Evolutionary conservation across 1,140 invertebrate species (phyloP), one percentile per base, ranked within the genome.

Genomic region (Drosophila virilis): DNA sequence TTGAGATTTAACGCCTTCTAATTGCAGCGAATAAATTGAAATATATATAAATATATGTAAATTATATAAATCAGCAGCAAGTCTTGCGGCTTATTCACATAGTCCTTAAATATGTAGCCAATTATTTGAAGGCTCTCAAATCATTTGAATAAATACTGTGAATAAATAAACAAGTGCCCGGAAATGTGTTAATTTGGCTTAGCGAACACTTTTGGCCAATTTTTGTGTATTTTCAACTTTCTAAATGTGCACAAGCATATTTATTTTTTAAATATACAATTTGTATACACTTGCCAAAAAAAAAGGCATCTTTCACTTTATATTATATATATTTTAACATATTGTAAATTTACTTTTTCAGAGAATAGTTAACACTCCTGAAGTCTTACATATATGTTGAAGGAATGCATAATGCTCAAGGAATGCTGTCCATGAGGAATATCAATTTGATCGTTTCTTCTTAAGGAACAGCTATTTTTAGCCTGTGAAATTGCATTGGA

Each of bases 121-220:
- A 85, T 78, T 67, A 81, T 60, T 13, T 38, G 55, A 74, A 69
- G 5, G 64, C 52, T 58, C 38, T n/a, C 61, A 71, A 73, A 75
- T 65, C 57, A 46, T 50, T 57, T 68, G 62, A 83, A 71, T 74
- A 83, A 79, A 86, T 71, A 70, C 68, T 72, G 66, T 40, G 61
- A 65, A 54, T 65, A 79, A 79, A 79, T 79, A 82, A 79, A 74
- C 66, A 83, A 67, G 43, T 61, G 60, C 62, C 37, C 38, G 67
- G 15, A 80, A 89, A 88, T 69, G 83, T 88, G 83, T 89, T 89
- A 88, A 89, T 88, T 89, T 83, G 46, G 55, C 76, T 60, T 38
- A 66, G 40, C 51, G 17, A 51, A 50, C 64, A 37, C 50, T 66
- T 38, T 68, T 73, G 57, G 9, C 40, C 68, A 78, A 64, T 67